These are phyloP conservation scores for Hymenochirus boettgeri DNA, from an alignment of 2,113 vertebrate genomes.

Conservation along the genomic window DNA sequence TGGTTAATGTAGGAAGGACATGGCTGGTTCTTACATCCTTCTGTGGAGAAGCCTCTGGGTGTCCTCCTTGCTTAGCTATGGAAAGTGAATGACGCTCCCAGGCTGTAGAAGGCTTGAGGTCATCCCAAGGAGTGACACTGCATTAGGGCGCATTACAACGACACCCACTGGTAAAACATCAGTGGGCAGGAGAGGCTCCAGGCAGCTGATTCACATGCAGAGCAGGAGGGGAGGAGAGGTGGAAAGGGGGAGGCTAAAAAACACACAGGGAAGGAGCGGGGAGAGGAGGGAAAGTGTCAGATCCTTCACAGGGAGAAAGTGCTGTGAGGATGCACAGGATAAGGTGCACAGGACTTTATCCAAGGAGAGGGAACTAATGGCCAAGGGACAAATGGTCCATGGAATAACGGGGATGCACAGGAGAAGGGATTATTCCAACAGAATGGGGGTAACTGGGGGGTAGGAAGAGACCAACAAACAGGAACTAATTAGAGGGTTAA, in stretches of 20 bases:
- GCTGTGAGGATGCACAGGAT: no score
- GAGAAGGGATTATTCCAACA: no score
- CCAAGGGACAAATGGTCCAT: no score
- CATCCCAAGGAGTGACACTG: slow-evolving; percentile 64
- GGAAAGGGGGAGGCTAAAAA: not conserved
- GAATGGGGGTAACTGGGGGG: no score
- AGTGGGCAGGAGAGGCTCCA: slow-evolving; percentile 44
- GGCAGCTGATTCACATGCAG: slow-evolving; percentile 35
- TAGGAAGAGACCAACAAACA: no score
- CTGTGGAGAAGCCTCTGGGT: slow-evolving; percentile 50
- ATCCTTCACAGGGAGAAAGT: no score
- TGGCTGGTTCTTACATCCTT: slow-evolving; percentile 24
- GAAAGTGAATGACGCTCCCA: slow-evolving; percentile 59
- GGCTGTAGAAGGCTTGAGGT: slow-evolving; percentile 60
- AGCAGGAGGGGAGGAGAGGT: slow-evolving; percentile 17
- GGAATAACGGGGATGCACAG: no score
- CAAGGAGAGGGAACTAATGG: no score
- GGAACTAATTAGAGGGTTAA: no score
- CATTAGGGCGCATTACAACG: slow-evolving; percentile 63
- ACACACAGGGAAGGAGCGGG: slow-evolving; percentile 9
- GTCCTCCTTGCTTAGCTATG: slow-evolving; percentile 51
- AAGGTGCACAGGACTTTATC: no score
- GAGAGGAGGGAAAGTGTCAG: slow-evolving; percentile 19
- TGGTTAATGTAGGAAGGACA: no score
- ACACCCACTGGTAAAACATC: slow-evolving; percentile 70